These are phyloP conservation scores for Cancer borealis DNA, from an alignment of 2,888 invertebrate species.

Conservation along the genomic window DNA sequence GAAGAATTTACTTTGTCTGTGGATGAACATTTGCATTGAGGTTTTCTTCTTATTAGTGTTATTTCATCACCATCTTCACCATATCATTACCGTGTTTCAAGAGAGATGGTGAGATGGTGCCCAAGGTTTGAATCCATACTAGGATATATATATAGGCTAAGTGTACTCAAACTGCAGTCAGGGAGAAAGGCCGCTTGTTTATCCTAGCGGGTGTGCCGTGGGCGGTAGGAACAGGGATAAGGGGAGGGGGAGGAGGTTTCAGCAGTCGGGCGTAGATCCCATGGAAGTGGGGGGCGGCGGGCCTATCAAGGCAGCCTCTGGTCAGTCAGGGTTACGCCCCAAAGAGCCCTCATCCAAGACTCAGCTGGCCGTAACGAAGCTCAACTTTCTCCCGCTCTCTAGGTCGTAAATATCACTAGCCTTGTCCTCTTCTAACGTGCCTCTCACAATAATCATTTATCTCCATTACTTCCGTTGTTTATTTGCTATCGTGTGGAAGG, in stretches of 20 bases:
- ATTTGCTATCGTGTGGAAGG: background rate
- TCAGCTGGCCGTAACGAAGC: background rate
- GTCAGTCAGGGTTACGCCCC: conserved; percentile 21
- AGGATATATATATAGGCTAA: background rate
- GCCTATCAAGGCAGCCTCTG: background rate
- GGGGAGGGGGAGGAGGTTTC: background rate
- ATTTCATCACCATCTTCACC: too few relatives aligned
- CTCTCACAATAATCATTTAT: background rate
- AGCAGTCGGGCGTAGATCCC: conserved; percentile 8
- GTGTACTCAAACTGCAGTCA: background rate
- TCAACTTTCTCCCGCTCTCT: background rate
- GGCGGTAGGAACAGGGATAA: background rate
- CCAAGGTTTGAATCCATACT: too few relatives aligned
- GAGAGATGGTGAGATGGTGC: too few relatives aligned
- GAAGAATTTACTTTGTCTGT: too few relatives aligned
- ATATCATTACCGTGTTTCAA: too few relatives aligned
- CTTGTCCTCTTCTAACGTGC: background rate
- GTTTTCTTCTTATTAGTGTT: too few relatives aligned
- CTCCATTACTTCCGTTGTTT: background rate
- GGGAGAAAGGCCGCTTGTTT: conserved; percentile 5
- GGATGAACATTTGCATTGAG: too few relatives aligned
- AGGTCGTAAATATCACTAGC: background rate
- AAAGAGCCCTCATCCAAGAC: background rate
- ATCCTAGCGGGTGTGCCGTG: background rate
- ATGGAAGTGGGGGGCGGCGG: background rate